phyloP scores from a whole-genome alignment of 2,888 invertebrate species.

The Syrista parreyssii region DNA sequence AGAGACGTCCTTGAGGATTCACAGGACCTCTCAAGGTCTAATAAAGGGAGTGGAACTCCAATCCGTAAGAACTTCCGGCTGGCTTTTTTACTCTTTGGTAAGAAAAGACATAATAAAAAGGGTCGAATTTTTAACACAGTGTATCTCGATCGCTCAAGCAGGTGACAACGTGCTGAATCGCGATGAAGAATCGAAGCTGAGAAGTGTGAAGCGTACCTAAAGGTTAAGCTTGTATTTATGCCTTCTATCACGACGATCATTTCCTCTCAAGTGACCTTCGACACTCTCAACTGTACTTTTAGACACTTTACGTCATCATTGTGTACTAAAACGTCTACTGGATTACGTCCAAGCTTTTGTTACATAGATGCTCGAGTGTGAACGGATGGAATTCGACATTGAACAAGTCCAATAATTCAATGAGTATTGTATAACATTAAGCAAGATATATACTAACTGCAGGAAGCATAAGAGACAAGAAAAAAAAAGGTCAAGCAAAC shows the following conservation, averaged over 20 bases:
- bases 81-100: not conserved
- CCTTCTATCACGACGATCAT: not conserved
- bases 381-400: not conserved
- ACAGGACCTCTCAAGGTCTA: not conserved
- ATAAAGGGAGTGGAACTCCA: not conserved
- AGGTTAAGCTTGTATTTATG: not conserved
- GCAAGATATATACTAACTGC: not conserved
- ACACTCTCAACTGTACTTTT: not conserved
- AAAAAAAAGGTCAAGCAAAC: not conserved
- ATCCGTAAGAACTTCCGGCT: not conserved
- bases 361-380: not conserved
- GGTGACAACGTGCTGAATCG: conserved; percentile 3
- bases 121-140: not conserved
- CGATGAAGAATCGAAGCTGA: not conserved
- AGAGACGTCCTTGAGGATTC: not conserved
- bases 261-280: not conserved
- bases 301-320: not conserved
- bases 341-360: not conserved
- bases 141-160: not conserved
- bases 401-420: not conserved
- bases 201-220: not conserved
- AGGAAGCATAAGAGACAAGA: not conserved
- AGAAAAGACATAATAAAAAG: not conserved
- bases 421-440: not conserved
- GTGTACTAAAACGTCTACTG: not conserved